Conservation (phyloP, 2,888 invertebrate species). For the Drosophila tanythrix region DNA sequence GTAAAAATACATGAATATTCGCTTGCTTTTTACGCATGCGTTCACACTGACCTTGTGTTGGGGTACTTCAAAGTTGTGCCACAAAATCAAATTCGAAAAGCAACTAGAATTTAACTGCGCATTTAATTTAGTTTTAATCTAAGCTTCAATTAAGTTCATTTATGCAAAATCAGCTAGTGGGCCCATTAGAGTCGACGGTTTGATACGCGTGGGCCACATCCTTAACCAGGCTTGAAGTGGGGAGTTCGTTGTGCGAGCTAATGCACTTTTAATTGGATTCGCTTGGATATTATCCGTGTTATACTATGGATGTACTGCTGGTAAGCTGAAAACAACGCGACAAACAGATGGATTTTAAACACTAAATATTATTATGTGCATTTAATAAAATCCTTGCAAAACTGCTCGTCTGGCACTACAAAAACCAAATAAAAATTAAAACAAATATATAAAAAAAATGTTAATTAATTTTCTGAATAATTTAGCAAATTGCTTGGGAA, state of each 20-base stretch:
- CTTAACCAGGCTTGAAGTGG: neutral
- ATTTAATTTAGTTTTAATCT: neutral
- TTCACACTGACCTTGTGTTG: neutral
- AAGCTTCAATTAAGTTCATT: neutral
- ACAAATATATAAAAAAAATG: neutral
- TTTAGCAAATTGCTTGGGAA: neutral
- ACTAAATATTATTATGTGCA: neutral
- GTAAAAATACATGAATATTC: too few species aligned
- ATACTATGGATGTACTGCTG: neutral
- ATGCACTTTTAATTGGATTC: conserved; percentile 66
- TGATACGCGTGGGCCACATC: neutral
- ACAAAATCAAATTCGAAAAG: neutral
- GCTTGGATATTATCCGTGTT: neutral
- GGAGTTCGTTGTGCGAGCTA: conserved; percentile 25
- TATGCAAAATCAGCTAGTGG: neutral
- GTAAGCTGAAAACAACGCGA: neutral
- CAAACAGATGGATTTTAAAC: neutral
- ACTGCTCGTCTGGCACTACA: neutral
- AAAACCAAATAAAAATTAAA: neutral
- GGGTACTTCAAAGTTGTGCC: neutral
- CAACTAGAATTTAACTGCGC: neutral
- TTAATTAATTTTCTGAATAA: neutral
- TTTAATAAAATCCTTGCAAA: neutral
- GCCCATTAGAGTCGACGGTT: neutral
- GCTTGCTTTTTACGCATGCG: too few species aligned